These are phyloP conservation scores for Sciurus carolinensis DNA, from an alignment of 2,797 vertebrate genomes.

Conservation along the genomic window DNA sequence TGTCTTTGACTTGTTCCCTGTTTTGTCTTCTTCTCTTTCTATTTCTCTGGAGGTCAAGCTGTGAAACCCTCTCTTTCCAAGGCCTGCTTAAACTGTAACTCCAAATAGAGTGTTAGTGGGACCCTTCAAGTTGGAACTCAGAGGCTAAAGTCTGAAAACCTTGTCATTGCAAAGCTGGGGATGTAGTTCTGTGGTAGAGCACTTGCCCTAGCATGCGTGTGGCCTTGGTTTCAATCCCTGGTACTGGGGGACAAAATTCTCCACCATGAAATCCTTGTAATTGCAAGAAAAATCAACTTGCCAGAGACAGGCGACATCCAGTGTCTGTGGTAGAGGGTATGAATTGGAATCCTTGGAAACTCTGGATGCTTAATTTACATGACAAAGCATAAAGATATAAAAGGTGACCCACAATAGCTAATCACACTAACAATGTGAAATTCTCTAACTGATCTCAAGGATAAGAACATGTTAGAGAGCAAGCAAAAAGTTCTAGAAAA, in stretches of 20 bases:
- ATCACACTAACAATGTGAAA: conserved; percentile 56
- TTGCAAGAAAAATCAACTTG: conserved; percentile 47
- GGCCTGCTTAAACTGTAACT: conserved; percentile 40
- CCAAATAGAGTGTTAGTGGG: not conserved
- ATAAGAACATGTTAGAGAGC: conserved; percentile 9
- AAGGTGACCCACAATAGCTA: conserved; percentile 52
- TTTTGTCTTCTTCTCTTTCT: conserved; percentile 54
- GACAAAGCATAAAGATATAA: conserved; percentile 64
- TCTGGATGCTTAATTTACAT: conserved; percentile 53
- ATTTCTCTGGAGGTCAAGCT: conserved; percentile 51
- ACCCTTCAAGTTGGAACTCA: conserved; percentile 53
- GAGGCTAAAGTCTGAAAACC: conserved; percentile 52
- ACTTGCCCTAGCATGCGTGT: no score
- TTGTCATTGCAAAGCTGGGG: not conserved
- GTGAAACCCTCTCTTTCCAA: conserved; percentile 61
- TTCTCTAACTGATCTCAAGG: conserved; percentile 65
- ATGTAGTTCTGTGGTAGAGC: no score
- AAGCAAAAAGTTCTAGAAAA: conserved; percentile 65
- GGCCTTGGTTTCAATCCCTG: no score
- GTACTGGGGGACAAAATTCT: no score
- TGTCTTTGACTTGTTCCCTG: conserved; percentile 18
- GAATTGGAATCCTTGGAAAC: conserved; percentile 48
- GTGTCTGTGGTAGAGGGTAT: not conserved
- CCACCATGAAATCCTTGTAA: conserved; percentile 44
- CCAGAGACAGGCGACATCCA: not conserved